Percentiles rank a stretch among this genome's conserved stretches.
These are phyloP conservation scores for Thymelicus acteon DNA, from an alignment of 2,888 invertebrate genomes.

Conservation along the genomic window DNA sequence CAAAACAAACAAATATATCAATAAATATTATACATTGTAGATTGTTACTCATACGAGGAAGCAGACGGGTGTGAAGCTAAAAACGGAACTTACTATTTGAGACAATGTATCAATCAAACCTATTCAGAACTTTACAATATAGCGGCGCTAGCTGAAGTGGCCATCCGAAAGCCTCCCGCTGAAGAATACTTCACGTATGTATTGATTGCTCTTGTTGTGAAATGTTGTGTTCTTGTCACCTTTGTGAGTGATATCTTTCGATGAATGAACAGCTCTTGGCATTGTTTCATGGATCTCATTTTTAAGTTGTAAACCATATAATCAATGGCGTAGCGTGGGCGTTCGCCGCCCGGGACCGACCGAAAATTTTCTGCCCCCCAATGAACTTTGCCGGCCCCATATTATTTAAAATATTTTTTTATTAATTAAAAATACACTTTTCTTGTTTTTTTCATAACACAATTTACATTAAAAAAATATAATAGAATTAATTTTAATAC, in stretches of 20 bases:
- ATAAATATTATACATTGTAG: conserved; percentile 62
- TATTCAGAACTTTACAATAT: conserved; percentile 83
- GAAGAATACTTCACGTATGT: conserved; percentile 89
- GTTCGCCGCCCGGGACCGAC: no score
- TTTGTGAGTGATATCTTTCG: conserved; percentile 17
- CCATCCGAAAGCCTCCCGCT: conserved; percentile 87
- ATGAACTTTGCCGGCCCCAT: no score
- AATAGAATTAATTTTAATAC: no score
- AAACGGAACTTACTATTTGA: conserved; percentile 87
- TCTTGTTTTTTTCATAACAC: no score
- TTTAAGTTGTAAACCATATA: not conserved
- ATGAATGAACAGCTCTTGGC: conserved; percentile 4
- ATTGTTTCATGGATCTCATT: not conserved
- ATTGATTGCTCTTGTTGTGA: conserved; percentile 17
- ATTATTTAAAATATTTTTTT: no score
- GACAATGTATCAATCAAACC: conserved; percentile 85
- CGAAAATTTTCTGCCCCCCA: no score
- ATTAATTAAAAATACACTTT: no score
- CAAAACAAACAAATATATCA: no score
- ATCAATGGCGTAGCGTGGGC: no score
- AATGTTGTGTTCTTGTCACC: conserved; percentile 4
- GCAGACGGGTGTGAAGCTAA: conserved; percentile 85
- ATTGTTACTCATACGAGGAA: conserved; percentile 88
- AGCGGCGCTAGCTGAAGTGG: conserved; percentile 80
- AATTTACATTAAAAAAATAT: no score